Base-by-base conservation (phyloP, 1,140 invertebrate genomes). In the Anadara kagoshimensis region DNA sequence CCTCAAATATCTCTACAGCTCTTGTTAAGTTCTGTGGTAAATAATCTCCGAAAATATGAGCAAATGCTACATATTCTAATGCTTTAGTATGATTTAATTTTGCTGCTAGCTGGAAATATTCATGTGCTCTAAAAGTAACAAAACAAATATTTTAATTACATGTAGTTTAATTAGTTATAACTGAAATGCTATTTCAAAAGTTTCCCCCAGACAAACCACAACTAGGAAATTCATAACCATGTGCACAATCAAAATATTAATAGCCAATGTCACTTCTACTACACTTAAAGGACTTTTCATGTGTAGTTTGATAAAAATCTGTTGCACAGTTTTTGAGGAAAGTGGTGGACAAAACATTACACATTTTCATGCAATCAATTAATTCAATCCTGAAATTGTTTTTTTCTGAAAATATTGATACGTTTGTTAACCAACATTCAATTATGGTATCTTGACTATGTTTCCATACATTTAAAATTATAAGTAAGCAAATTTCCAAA, bases 61-160 rank as follows among this genome's bases (percentile, higher is more conserved):
- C 94, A 94, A 96, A 97, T 0, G 95, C 96, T 10, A 98, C 84
- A 85, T 94, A 92, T 67, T 95, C 94, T 84, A 93, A 92, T 0
- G 97, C 94, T 78, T 94, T 93, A 7, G 90, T 89, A 85, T 98
- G 95, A 45, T 95, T 95, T 22, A 93, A 89, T 56, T 93, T 92
- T 0, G 95, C 94, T 0, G 97, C 95, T 75, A 93, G 88, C 41
- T 92, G 90, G 10, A 97, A 87, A 41, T 82, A 84, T 53, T 84
- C 51, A 71, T 86, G 87, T 5, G 88, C 88, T 69, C 87, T 89
- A 73, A 62, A 83, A 83, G 18, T 71, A 54, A 62, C 44, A 65
- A 59, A 72, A 49, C 61, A n/a, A n/a, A n/a, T n/a, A n/a, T n/a
- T n/a, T n/a, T n/a, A 20, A 49, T n/a, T n/a, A n/a, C n/a, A n/a